phyloP scores from a whole-genome alignment of 2,113 vertebrate species.

The Trogon melanurus region DNA sequence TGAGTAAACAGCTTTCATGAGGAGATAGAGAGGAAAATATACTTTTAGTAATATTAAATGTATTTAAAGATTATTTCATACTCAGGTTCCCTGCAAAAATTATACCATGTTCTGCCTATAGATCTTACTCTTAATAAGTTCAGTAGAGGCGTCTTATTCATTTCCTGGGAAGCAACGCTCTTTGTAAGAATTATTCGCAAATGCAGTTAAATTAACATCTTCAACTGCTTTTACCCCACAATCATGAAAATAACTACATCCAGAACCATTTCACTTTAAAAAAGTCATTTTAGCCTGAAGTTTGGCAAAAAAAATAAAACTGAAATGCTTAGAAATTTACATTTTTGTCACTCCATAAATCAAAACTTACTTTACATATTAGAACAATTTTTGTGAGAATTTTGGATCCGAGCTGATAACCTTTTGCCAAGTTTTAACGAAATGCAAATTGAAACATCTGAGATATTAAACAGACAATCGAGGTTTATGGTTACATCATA shows the following conservation, averaged over 20 bases:
- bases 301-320: constrained; percentile 80
- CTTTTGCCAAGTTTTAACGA: constrained; percentile 84
- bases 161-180: neutral
- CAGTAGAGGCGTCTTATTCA: neutral
- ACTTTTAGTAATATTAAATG: neutral
- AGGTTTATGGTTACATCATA: constrained; percentile 78
- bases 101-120: neutral
- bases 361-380: constrained; percentile 87
- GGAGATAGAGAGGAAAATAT: neutral
- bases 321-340: constrained; percentile 82
- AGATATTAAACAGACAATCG: constrained; percentile 80
- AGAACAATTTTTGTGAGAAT: constrained; percentile 79
- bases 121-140: neutral
- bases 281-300: constrained; percentile 75
- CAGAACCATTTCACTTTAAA: constrained; percentile 58
- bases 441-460: constrained; percentile 87
- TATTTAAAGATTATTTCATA: neutral
- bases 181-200: constrained; percentile 45
- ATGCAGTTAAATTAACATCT: constrained; percentile 49
- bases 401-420: constrained; percentile 82
- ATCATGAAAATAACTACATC: constrained; percentile 55
- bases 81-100: neutral
- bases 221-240: constrained; percentile 38
- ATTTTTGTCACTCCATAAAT: constrained; percentile 88
- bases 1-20: neutral